Conservation (phyloP, 2,888 invertebrate genomes). For the Neria commutata region DNA sequence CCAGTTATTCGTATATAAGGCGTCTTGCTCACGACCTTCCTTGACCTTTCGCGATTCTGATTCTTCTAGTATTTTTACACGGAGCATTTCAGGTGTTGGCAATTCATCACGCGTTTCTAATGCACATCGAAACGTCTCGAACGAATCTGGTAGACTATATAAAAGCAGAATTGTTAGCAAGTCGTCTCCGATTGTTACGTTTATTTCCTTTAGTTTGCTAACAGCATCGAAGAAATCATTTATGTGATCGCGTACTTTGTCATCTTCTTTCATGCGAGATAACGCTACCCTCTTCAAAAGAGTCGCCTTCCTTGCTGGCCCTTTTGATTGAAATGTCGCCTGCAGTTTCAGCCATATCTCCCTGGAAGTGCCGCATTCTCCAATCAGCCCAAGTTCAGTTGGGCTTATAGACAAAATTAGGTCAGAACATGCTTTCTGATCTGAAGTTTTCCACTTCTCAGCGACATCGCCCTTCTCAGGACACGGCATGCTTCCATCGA, state of each 20-base stretch:
- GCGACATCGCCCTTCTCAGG: too few species aligned
- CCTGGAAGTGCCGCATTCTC: not conserved
- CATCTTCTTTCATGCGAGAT: not conserved
- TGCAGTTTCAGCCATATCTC: constrained; percentile 21
- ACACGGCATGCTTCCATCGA: too few species aligned
- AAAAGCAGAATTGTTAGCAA: not conserved
- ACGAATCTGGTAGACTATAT: not conserved
- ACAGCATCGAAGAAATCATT: constrained; percentile 19
- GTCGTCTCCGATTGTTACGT: constrained; percentile 7
- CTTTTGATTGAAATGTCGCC: constrained; percentile 9
- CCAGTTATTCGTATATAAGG: not conserved
- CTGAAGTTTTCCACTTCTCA: not conserved
- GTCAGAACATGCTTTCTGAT: not conserved
- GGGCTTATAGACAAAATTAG: not conserved
- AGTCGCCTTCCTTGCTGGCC: constrained; percentile 13
- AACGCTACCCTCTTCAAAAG: constrained; percentile 9
- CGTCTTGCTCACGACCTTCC: not conserved
- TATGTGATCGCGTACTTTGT: not conserved
- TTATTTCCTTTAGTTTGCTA: constrained; percentile 16
- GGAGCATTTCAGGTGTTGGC: not conserved
- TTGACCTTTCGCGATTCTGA: not conserved
- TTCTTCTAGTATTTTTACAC: not conserved
- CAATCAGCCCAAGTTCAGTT: not conserved
- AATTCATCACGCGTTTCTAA: not conserved
- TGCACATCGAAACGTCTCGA: not conserved